Percentiles rank a stretch among this genome's conserved stretches.
phyloP scores from a whole-genome alignment of 64 coral and sea anemone species.

The Pocillopora verrucosa region DNA sequence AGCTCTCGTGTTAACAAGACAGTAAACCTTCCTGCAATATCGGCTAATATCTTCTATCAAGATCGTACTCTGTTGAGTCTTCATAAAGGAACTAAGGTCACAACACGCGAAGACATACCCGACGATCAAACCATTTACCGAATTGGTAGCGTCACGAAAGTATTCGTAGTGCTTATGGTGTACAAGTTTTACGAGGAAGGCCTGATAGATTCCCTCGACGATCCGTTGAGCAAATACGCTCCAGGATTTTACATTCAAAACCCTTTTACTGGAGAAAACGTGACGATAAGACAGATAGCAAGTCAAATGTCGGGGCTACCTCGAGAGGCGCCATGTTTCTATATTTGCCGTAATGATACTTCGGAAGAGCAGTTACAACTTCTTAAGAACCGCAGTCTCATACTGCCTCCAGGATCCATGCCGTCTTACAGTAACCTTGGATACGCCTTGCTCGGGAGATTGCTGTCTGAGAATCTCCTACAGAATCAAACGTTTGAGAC shows the following conservation, averaged over 20 bases:
- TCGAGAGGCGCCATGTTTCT: constrained; percentile 58
- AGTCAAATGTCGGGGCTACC: constrained; percentile 58
- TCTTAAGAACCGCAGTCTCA: constrained; percentile 45
- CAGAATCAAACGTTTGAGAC: constrained; percentile 43
- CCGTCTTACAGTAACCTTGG: constrained; percentile 73
- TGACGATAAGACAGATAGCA: constrained; percentile 57
- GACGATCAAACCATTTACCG: constrained; percentile 41
- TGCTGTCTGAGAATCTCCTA: constrained; percentile 37
- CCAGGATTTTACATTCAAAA: constrained; percentile 61
- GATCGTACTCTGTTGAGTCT: constrained; percentile 19
- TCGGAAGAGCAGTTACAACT: constrained; percentile 7
- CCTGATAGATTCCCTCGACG: constrained; percentile 54
- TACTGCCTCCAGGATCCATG: constrained; percentile 46
- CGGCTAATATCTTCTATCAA: constrained; percentile 36
- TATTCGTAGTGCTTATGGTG: constrained; percentile 61
- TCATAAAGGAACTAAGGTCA: constrained; percentile 44
- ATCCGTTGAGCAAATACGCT: constrained; percentile 64
- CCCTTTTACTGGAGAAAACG: constrained; percentile 43
- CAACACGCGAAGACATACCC: constrained; percentile 9
- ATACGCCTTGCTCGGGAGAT: constrained; percentile 46
- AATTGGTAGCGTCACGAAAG: constrained; percentile 61
- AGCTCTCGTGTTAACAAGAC: not conserved
- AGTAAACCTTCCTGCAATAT: constrained; percentile 51
- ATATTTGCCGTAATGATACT: constrained; percentile 16
- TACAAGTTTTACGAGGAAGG: constrained; percentile 65